phyloP scores from a whole-genome alignment of 1,140 invertebrate genomes.

The Acromyrmex heyeri region DNA sequence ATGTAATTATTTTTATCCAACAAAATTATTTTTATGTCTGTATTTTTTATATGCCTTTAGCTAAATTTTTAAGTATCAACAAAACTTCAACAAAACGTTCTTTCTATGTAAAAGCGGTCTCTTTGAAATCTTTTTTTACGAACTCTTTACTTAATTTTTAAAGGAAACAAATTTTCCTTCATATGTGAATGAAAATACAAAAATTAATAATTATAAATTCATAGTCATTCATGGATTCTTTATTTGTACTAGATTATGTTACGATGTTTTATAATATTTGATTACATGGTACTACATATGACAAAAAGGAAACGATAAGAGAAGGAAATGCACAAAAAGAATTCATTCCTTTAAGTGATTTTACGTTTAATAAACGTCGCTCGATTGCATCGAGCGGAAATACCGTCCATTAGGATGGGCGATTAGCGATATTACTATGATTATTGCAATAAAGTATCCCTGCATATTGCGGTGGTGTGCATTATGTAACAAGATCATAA shows the following conservation, averaged over 20 bases:
- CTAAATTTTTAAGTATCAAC: too few relatives aligned
- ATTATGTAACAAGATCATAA: slow-evolving; percentile 40
- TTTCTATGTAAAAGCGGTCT: not conserved
- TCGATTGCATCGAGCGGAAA: slow-evolving; percentile 37
- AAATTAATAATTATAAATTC: too few relatives aligned
- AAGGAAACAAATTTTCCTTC: not conserved
- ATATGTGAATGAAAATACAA: not conserved
- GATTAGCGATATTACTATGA: slow-evolving; percentile 38
- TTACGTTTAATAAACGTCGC: slow-evolving; percentile 10
- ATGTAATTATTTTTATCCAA: too few relatives aligned
- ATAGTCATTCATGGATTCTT: not conserved
- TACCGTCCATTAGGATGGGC: not conserved
- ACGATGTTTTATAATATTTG: not conserved
- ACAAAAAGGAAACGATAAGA: not conserved
- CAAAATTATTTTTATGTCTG: too few relatives aligned
- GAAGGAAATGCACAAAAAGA: not conserved
- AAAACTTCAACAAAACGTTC: too few relatives aligned
- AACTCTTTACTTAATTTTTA: not conserved
- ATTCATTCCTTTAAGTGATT: not conserved
- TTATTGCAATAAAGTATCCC: slow-evolving; percentile 34
- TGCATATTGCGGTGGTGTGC: not conserved
- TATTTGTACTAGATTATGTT: not conserved
- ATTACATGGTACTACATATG: not conserved
- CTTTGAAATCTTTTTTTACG: not conserved
- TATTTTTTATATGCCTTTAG: too few relatives aligned